Evolutionary conservation across 1,140 invertebrate species (phyloP).

Genomic region (Habropoda laboriosa): DNA sequence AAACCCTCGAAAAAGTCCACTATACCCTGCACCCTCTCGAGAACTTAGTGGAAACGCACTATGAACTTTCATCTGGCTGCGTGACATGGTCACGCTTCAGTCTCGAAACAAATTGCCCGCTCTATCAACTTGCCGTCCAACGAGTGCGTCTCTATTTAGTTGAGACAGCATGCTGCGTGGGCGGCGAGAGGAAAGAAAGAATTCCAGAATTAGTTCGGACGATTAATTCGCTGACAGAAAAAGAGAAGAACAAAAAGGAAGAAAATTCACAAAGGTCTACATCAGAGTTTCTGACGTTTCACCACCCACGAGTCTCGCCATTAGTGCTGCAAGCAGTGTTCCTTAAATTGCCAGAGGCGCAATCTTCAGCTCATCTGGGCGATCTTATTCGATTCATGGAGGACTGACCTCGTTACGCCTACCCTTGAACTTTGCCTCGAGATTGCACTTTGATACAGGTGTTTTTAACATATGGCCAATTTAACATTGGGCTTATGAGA

Average conservation of each 20-base stretch:
- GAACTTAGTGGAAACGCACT: background rate
- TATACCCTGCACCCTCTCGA: background rate
- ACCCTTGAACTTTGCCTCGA: background rate
- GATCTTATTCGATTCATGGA: slow-evolving; percentile 27
- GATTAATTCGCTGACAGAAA: background rate
- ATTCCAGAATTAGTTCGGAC: background rate
- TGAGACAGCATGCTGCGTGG: background rate
- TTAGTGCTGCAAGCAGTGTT: slow-evolving; percentile 9
- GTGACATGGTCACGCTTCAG: background rate
- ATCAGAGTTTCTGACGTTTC: slow-evolving; percentile 29
- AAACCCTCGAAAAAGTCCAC: background rate
- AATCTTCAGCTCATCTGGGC: slow-evolving; percentile 35
- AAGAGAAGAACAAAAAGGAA: too few relatives aligned
- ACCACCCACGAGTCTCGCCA: background rate
- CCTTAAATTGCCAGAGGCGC: slow-evolving; percentile 28
- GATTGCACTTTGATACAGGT: background rate
- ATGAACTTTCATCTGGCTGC: background rate
- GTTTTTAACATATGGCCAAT: too few relatives aligned
- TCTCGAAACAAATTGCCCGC: background rate
- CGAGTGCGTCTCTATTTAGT: too few relatives aligned
- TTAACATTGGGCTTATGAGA: too few relatives aligned
- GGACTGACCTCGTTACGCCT: slow-evolving; percentile 6
- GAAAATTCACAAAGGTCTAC: background rate
- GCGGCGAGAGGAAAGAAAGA: background rate
- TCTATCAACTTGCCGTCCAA: background rate